Evolutionary conservation across 2,113 vertebrate genomes (phyloP), one percentile per base, ranked within the genome.

Genomic region (Alosa alosa): DNA sequence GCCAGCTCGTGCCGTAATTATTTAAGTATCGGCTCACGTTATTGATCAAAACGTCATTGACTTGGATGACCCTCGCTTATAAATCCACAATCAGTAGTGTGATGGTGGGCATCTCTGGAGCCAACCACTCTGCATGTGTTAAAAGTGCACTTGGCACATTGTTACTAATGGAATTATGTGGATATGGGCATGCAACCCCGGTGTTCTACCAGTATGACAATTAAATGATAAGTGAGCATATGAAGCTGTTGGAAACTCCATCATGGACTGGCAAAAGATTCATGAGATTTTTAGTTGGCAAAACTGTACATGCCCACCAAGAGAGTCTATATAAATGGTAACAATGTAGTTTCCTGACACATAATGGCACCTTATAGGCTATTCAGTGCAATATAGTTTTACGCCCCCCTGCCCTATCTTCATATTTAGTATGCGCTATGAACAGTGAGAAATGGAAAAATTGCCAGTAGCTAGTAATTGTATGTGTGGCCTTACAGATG

Each of bases 21-120:
- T 88, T 81, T 82, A 52, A 84, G 45, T 41, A 68, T 75, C 55
- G 85, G 82, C 84, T 75, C 50, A 36, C 57, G 86, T 44, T 87
- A 89, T 72, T 86, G 20, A 89, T 92, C 87, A 89, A 88, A 45
- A 86, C 44, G 17, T 86, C 87, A 88, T 85, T 81, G 81, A 88
- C 88, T 87, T 88, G 84, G 87, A 10, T 72, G 55, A 82, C 41
- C 25, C 7, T 0, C 22, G 13, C n/a, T 10, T 47, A 75, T 82
- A 82, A 82, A 83, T 81, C 45, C 50, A n/a, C 1, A 36, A 18
- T 81, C 49, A 44, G 81, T 83, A 78, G 72, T 39, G 72, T 41
- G 72, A 78, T 78, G 31, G 72, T 68, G 60, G 55, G 60, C 60
- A 64, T 81, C 1, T n/a, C 45, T 39, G 36, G 39, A 25, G 72